phyloP scores from a whole-genome alignment of 2,113 vertebrate species.

The Camelus dromedarius region DNA sequence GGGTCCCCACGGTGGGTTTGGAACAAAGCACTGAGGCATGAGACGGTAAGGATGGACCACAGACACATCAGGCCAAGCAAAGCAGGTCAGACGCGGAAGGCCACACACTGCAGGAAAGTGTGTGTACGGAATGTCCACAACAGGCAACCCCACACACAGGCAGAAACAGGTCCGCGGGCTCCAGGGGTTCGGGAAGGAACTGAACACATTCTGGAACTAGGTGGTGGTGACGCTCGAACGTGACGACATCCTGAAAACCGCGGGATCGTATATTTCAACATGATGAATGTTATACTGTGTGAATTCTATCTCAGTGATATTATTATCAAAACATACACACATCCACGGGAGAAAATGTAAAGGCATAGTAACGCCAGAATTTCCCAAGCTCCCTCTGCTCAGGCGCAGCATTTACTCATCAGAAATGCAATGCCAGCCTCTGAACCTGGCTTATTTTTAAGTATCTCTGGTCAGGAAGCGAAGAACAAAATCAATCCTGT shows the following conservation, averaged over 20 bases:
- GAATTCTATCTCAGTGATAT: background rate
- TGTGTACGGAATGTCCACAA: background rate
- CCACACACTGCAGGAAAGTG: rapidly evolving
- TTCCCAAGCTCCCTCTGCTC: background rate
- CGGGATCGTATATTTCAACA: background rate
- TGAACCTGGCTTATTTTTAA: background rate
- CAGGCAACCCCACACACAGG: rapidly evolving
- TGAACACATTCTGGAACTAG: background rate
- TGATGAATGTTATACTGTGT: background rate
- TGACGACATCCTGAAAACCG: background rate
- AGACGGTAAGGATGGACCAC: background rate
- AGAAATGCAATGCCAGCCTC: background rate
- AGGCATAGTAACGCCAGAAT: background rate
- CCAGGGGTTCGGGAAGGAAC: too few relatives aligned
- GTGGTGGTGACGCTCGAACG: rapidly evolving
- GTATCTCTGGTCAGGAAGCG: background rate
- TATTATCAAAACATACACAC: background rate
- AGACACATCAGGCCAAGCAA: background rate
- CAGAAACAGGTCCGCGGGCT: background rate
- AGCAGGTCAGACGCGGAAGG: background rate
- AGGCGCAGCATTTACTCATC: background rate
- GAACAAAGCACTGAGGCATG: too few relatives aligned
- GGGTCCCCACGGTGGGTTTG: background rate
- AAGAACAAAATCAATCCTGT: background rate
- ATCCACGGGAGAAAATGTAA: background rate